Evolutionary conservation across 2,113 vertebrate species (phyloP).

Genomic region (Eublepharis macularius): DNA sequence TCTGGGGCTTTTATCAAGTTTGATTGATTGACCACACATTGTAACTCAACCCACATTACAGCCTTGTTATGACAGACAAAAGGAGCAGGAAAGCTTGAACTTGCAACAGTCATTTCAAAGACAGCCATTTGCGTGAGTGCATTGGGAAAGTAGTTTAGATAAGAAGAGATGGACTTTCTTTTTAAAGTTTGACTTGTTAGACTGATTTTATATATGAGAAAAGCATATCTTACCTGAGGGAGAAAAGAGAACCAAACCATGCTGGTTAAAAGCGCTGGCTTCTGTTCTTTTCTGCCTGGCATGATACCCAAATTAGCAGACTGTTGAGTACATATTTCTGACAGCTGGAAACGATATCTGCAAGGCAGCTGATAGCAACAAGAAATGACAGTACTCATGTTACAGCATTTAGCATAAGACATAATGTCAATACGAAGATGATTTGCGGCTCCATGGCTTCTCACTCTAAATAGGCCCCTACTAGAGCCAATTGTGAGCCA

Average conservation of each 20-base stretch:
- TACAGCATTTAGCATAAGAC: slow-evolving; percentile 23
- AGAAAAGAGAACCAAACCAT: background rate
- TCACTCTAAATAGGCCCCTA: background rate
- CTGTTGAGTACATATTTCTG: slow-evolving; percentile 1
- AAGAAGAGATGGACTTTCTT: background rate
- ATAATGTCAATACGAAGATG: background rate
- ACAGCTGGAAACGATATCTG: slow-evolving; percentile 20
- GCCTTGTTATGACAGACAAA: background rate
- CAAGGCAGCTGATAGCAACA: slow-evolving; percentile 15
- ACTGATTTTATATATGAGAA: background rate
- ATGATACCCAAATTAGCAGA: background rate
- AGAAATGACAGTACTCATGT: slow-evolving; percentile 29
- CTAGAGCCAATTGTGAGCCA: background rate
- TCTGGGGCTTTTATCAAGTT: no score
- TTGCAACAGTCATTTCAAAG: background rate
- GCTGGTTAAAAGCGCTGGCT: background rate
- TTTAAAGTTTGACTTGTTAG: background rate
- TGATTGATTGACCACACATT: background rate
- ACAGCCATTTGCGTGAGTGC: background rate
- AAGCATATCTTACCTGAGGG: background rate
- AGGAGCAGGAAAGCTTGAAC: background rate
- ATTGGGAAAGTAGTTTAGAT: background rate
- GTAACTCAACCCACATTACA: background rate
- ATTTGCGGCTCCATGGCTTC: background rate
- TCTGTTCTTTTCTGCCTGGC: slow-evolving; percentile 26